These are phyloP conservation scores for Microcebus tavaratra DNA, from an alignment of 2,113 vertebrate species.

Conservation along the genomic window DNA sequence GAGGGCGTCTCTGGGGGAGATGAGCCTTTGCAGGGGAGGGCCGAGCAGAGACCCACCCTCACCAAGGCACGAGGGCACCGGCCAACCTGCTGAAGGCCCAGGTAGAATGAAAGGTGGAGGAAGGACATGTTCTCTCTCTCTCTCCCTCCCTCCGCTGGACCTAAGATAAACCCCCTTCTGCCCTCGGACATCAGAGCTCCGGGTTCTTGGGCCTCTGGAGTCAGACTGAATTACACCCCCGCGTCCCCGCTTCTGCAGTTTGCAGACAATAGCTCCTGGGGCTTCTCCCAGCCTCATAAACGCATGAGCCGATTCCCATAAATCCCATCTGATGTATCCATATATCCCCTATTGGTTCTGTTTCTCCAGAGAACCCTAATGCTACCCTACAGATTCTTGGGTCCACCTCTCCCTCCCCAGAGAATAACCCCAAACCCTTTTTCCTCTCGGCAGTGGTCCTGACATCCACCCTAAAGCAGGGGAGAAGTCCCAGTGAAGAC, in stretches of 20 bases:
- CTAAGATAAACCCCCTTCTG: not conserved
- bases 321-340: not conserved
- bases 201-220: not conserved
- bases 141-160: not conserved
- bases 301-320: not conserved
- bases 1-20: not conserved
- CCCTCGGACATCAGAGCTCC: not conserved
- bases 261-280: not conserved
- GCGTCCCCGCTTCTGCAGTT: not conserved
- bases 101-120: not conserved
- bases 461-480: not conserved
- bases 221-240: not conserved
- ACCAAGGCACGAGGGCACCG: not conserved
- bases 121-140: not conserved
- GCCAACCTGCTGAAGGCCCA: too few species aligned
- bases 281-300: not conserved
- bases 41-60: not conserved
- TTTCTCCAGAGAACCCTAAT: not conserved
- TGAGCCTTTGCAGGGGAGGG: not conserved
- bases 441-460: not conserved
- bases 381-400: not conserved
- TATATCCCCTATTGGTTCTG: not conserved
- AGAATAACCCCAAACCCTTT: too few species aligned
- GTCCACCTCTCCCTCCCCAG: not conserved
- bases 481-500: too few species aligned